Evolutionary conservation across 1,140 invertebrate genomes (phyloP), one percentile per base, ranked within the genome.

Genomic region (Bombus pyrosoma): DNA sequence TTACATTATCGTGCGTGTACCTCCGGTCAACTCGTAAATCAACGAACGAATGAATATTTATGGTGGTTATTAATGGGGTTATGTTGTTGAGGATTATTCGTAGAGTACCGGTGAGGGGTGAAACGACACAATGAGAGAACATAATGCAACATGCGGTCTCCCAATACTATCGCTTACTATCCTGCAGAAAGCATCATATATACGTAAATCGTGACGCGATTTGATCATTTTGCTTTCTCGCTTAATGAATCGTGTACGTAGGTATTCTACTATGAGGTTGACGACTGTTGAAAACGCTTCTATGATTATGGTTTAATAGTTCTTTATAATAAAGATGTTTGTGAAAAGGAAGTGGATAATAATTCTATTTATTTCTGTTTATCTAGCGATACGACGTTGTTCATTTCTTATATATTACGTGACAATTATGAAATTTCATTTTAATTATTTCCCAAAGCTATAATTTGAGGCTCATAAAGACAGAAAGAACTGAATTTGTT

Each of bases 41-140:
- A 92, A 68, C 83, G 85, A 78, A 79, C 73, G 88, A 89, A 92
- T 92, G 91, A 92, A 92, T 92, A 92, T 92, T 92, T 92, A 92
- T 92, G 86, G 91, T 77, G 89, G 90, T 92, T 92, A 92, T 92
- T 92, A 92, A 92, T 92, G 92, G 92, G 85, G 85, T 89, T 91
- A 89, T 74, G 80, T 79, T 89, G 92, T 91, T 89, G 83, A 87
- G 91, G 90, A 92, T 92, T 92, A 91, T 92, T 91, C 83, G 91
- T 85, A 80, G 84, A 73, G 62, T 18, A 74, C 39, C 25, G 41
- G n/a, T 57, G 68, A 73, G 80, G 81, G 86, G 75, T 69, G 83
- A 74, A 73, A 84, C 69, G 86, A 62, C 72, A 86, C 89, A 90
- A 89, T 87, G 88, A 90, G 89, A 79, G 85, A 85, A 84, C 86